Conservation (phyloP, 2,888 invertebrate species). For the Cyclophora punctaria region DNA sequence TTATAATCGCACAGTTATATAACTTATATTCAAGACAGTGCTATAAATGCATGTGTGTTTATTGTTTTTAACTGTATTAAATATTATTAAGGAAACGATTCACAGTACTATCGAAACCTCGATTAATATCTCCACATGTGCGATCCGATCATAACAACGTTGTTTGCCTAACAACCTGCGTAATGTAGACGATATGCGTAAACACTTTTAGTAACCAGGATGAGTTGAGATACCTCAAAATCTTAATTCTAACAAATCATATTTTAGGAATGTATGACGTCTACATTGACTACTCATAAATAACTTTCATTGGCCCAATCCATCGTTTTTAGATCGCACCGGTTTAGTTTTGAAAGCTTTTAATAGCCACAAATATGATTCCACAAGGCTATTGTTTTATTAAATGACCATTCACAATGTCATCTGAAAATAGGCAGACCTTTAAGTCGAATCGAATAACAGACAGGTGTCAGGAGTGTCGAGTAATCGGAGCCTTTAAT, state of each 20-base stretch:
- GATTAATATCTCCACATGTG: constrained; percentile 7
- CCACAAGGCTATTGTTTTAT: too few species aligned
- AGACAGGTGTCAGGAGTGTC: too few species aligned
- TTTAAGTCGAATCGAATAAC: too few species aligned
- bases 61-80: constrained; percentile 6
- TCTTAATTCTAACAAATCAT: too few species aligned
- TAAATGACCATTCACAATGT: too few species aligned
- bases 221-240: not conserved
- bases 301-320: too few species aligned
- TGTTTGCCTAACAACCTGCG: constrained; percentile 3
- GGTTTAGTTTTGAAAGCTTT: too few species aligned
- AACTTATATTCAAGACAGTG: not conserved
- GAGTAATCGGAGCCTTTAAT: too few species aligned
- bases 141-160: constrained; percentile 6
- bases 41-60: constrained; percentile 7
- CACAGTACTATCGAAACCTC: constrained; percentile 5
- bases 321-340: too few species aligned
- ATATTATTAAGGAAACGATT: constrained; percentile 15
- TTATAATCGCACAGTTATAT: too few species aligned
- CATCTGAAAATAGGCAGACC: constrained; percentile 1
- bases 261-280: constrained; percentile 7
- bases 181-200: constrained; percentile 1
- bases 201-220: constrained; percentile 4
- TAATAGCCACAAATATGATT: too few species aligned
- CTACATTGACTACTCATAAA: not conserved